Conservation (phyloP, 2,888 invertebrate genomes). For the Ophion costatus region DNA sequence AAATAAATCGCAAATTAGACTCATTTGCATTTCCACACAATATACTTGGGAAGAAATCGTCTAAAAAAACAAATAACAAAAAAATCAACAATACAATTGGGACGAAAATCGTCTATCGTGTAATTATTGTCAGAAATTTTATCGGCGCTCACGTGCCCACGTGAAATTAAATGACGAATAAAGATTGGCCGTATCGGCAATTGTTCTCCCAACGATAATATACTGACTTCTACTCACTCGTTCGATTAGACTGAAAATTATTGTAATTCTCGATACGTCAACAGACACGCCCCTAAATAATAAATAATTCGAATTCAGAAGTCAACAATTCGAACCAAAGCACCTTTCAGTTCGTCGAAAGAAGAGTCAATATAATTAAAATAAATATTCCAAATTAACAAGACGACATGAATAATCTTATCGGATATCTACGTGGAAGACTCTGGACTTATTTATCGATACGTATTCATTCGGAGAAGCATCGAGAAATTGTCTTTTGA, state of each 20-base stretch:
- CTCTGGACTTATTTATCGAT: slow-evolving; percentile 39
- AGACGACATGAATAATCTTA: slow-evolving; percentile 32
- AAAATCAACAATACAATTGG: neutral
- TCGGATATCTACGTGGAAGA: slow-evolving; percentile 37
- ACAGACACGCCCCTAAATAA: too few relatives aligned
- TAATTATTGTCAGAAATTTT: slow-evolving; percentile 18
- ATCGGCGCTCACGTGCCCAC: neutral
- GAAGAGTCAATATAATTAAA: neutral
- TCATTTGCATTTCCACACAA: neutral
- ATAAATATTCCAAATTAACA: slow-evolving; percentile 4
- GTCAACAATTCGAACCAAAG: neutral
- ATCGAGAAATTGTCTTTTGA: slow-evolving; percentile 25
- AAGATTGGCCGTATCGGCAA: neutral
- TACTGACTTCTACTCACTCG: too few relatives aligned
- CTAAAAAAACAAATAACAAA: too few relatives aligned
- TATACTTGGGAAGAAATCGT: too few relatives aligned
- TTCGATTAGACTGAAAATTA: too few relatives aligned
- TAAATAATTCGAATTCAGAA: neutral
- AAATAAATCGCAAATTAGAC: neutral
- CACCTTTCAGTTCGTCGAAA: neutral
- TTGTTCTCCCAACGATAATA: too few relatives aligned
- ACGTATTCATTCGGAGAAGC: slow-evolving; percentile 34
- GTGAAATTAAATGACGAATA: neutral
- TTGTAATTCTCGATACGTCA: too few relatives aligned
- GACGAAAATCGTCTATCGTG: neutral